phyloP scores from a whole-genome alignment of 2,113 vertebrate species.

The Pedionomus torquatus region DNA sequence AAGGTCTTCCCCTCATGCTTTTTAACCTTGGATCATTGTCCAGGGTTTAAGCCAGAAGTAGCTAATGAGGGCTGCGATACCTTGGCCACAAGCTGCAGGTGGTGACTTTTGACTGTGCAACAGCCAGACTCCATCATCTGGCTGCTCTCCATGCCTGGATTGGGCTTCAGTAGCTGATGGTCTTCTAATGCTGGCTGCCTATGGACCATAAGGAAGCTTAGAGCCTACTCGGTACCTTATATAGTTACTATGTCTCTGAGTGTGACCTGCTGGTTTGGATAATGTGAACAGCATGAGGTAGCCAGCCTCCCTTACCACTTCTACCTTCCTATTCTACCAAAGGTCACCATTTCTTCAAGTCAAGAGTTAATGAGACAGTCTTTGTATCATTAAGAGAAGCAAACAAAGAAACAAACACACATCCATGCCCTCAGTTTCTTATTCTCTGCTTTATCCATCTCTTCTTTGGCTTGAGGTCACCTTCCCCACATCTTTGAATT shows the following conservation, averaged over 20 bases:
- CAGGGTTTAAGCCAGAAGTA: neutral
- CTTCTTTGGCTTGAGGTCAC: neutral
- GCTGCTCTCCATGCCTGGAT: rapidly evolving
- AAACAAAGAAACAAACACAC: neutral
- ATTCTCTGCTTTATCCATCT: neutral
- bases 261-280: neutral
- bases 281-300: neutral
- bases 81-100: neutral
- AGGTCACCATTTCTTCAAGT: neutral
- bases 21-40: neutral
- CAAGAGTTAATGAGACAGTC: neutral
- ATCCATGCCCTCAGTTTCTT: neutral
- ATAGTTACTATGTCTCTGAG: neutral
- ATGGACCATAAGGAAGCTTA: neutral
- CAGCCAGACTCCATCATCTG: neutral
- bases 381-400: neutral
- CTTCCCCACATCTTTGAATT: neutral
- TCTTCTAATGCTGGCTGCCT: neutral
- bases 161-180: neutral
- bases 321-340: neutral
- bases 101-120: rapidly evolving
- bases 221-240: neutral
- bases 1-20: neutral
- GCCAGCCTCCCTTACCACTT: neutral
- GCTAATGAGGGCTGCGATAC: neutral